Percentiles rank a stretch among this genome's conserved stretches.
These are phyloP conservation scores for Ciconia maguari DNA, from an alignment of 2,113 vertebrate species.

Conservation along the genomic window DNA sequence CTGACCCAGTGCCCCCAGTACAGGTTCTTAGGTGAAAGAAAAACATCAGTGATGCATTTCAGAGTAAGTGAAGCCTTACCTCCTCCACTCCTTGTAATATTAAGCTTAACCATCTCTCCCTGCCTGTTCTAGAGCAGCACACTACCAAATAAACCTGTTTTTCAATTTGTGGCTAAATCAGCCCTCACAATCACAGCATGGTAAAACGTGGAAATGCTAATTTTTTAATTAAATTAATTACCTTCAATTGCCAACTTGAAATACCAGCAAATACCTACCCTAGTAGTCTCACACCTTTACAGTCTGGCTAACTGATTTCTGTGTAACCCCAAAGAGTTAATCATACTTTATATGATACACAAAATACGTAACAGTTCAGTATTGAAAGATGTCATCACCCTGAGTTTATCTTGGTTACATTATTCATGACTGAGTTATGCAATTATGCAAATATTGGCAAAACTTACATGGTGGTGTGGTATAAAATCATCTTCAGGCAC, in stretches of 20 bases:
- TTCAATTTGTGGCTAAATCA: neutral
- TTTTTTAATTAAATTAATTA: neutral
- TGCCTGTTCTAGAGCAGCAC: neutral
- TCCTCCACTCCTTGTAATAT: rapidly evolving
- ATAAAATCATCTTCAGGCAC: neutral
- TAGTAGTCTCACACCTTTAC: neutral
- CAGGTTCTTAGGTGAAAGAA: neutral
- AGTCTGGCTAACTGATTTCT: neutral
- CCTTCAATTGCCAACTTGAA: neutral
- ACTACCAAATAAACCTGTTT: neutral
- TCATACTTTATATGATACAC: neutral
- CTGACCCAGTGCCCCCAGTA: neutral
- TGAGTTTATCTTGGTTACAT: neutral
- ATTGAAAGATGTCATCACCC: neutral
- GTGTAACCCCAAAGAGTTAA: neutral
- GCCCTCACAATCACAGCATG: neutral
- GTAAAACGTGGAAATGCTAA: neutral
- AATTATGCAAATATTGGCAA: neutral
- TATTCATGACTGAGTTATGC: neutral
- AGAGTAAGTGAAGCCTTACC: neutral
- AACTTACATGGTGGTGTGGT: neutral
- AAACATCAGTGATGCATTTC: neutral
- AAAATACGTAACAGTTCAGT: neutral
- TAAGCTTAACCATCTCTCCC: neutral
- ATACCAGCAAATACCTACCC: neutral